These are phyloP conservation scores for Gymnodraco acuticeps DNA, from an alignment of 2,797 vertebrate genomes.

Conservation along the genomic window DNA sequence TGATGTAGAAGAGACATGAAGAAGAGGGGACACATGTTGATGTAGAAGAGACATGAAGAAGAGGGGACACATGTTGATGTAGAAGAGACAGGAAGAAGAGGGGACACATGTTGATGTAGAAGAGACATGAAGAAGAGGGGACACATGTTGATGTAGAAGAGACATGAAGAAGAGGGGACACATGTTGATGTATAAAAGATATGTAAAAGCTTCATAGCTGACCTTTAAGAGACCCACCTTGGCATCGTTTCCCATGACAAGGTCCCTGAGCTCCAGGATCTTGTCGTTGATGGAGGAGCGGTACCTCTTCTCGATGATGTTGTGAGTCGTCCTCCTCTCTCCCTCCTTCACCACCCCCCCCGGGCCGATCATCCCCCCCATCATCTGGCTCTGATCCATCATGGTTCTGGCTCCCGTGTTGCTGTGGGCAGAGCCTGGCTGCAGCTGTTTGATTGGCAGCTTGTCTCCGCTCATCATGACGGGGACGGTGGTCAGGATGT, in stretches of 20 bases:
- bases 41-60: too few relatives aligned
- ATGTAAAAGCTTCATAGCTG: too few relatives aligned
- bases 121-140: too few relatives aligned
- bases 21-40: too few relatives aligned
- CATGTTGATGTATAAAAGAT: too few relatives aligned
- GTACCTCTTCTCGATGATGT: slow-evolving; percentile 98
- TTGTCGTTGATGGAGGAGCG: slow-evolving; percentile 98
- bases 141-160: too few relatives aligned
- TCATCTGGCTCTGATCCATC: slow-evolving; percentile 67
- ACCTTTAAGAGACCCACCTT: slow-evolving; percentile 85
- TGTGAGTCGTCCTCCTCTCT: slow-evolving; percentile 96
- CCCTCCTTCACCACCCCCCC: slow-evolving; percentile 92
- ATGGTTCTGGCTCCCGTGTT: slow-evolving; percentile 21
- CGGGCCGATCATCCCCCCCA: slow-evolving; percentile 54
- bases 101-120: too few relatives aligned
- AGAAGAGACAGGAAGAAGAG: too few relatives aligned
- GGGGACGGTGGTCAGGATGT: slow-evolving; percentile 94
- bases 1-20: too few relatives aligned
- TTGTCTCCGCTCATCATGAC: slow-evolving; percentile 96
- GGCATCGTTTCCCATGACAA: slow-evolving; percentile 96
- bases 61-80: too few relatives aligned
- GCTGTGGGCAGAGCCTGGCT: slow-evolving; percentile 67
- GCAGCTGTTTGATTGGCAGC: slow-evolving; percentile 96
- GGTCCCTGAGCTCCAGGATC: slow-evolving; percentile 95
- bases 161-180: too few relatives aligned